Evolutionary conservation across 2,888 invertebrate genomes (phyloP), one percentile per base, ranked within the genome.

Genomic region (Papilio elwesi): DNA sequence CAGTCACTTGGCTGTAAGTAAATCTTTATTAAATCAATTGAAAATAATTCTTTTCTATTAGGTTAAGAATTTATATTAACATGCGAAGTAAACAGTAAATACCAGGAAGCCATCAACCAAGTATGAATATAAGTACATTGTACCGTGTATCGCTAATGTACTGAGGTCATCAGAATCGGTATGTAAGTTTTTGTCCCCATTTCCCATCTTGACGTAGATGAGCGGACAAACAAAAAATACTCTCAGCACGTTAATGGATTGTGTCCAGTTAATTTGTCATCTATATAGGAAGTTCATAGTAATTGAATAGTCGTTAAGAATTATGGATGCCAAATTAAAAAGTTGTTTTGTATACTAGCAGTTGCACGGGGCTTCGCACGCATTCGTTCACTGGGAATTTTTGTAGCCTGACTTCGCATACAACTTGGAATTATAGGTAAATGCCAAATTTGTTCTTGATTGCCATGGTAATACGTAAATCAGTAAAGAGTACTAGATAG

Each of bases 121-220:
- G 59, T 38, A 15, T 49, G 36, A 26, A n/a, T 43, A 43, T 43
- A 43, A 43, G 43, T 43, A 43, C 43, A 43, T 43, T 26, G 38
- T 36, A 68, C 47, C 38, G 55, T 49, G 48, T 68, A 49, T 36
- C 68, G 15, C 51, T 68, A 62, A 59, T 68, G 68, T 49, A 59
- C 36, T 13, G 36, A 36, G 57, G 10, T 57, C 57, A 59, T 68
- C 49, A 62, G 59, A 16, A 68, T 36, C 9, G 59, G 49, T n/a
- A 59, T 48, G 68, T 26, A 51, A 59, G 36, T 70, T 70, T 70
- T 70, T 70, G 70, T 64, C 11, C 53, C n/a, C 48, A 26, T 48
- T 47, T 26, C 64, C n/a, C 53, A 48, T 47, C 53, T 38, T n/a
- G 47, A 36, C 48, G 63, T 12, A 53, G 62, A 62, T 72, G 65